A percentile compares a stretch with the other conserved stretches of the same genome.
Conservation (phyloP, 2,888 invertebrate genomes). For the Endomychus coccineus region DNA sequence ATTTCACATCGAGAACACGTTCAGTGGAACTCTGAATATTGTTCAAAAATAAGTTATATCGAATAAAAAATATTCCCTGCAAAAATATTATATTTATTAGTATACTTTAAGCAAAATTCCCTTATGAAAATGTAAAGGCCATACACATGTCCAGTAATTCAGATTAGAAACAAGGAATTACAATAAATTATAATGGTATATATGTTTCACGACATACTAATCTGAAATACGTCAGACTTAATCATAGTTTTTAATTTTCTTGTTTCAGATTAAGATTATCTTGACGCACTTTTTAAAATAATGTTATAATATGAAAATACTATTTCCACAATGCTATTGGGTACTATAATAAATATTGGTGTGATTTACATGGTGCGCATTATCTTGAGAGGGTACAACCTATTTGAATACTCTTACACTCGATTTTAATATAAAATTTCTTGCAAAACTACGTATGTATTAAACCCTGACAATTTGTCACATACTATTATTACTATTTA, state of each 20-base stretch:
- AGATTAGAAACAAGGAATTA: too few relatives aligned
- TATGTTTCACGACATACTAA: slow-evolving; percentile 35
- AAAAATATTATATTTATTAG: slow-evolving; percentile 38
- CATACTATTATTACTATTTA: slow-evolving; percentile 12
- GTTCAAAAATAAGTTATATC: slow-evolving; percentile 33
- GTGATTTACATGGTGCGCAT: slow-evolving; percentile 40
- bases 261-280: slow-evolving; percentile 44
- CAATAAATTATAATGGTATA: too few relatives aligned
- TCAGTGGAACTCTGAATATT: slow-evolving; percentile 44
- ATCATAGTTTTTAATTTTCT: too few relatives aligned
- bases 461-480: slow-evolving; percentile 21
- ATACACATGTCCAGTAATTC: too few relatives aligned
- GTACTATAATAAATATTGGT: slow-evolving; percentile 34
- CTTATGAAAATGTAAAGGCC: slow-evolving; percentile 35
- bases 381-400: slow-evolving; percentile 14
- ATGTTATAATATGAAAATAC: slow-evolving; percentile 57
- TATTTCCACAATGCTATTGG: slow-evolving; percentile 34
- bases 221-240: slow-evolving; percentile 20
- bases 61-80: slow-evolving; percentile 36
- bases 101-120: slow-evolving; percentile 38
- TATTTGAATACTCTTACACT: slow-evolving; percentile 12
- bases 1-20: slow-evolving; percentile 46
- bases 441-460: slow-evolving; percentile 21
- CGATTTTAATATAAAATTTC: slow-evolving; percentile 14
- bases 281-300: slow-evolving; percentile 53